A percentile compares a stretch with the other conserved stretches of the same genome.
Evolutionary conservation across 2,113 vertebrate genomes (phyloP).

Genomic region (Sinocyclocheilus maitianheensis): DNA sequence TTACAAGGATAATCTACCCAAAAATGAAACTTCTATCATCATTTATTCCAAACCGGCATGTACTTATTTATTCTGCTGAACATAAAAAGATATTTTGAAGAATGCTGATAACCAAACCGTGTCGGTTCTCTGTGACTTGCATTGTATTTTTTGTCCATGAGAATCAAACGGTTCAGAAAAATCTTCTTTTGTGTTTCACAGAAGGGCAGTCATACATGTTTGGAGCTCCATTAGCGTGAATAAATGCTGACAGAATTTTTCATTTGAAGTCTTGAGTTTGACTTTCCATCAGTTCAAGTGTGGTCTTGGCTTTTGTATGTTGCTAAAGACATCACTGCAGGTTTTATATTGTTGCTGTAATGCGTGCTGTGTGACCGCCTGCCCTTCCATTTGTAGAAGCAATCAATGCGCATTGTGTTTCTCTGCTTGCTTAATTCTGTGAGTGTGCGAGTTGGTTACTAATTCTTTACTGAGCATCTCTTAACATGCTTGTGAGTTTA

Average conservation of each 20-base stretch:
- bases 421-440: not conserved
- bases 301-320: not conserved
- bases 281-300: not conserved
- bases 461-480: not conserved
- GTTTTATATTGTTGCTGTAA: not conserved
- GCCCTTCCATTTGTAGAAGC: not conserved
- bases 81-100: not conserved
- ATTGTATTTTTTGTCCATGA: not conserved
- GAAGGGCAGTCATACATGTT: not conserved
- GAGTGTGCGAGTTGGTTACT: not conserved
- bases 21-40: too few relatives aligned
- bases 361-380: not conserved
- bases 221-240: not conserved
- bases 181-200: not conserved
- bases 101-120: not conserved
- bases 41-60: too few relatives aligned
- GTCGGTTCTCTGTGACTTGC: not conserved
- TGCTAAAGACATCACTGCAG: not conserved
- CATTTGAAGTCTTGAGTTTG: not conserved
- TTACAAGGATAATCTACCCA: not conserved
- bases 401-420: not conserved
- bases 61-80: too few relatives aligned
- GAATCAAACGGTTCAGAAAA: not conserved
- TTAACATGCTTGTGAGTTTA: conserved; percentile 24
- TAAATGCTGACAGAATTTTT: not conserved